Conservation (phyloP, 2,888 invertebrate species). For the Tenodera sinensis region DNA sequence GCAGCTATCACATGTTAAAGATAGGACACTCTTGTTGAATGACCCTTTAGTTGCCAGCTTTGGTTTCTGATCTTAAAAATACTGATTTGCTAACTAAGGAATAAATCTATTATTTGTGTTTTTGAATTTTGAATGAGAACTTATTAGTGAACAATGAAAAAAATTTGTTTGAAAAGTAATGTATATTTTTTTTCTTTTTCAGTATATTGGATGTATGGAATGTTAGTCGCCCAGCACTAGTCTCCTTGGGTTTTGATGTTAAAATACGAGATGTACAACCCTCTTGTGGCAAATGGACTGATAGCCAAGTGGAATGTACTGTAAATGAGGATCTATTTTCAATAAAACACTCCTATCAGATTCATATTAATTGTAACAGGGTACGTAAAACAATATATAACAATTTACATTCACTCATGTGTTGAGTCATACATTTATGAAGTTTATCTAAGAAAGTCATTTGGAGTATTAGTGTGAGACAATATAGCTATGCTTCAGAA, state of each 20-base stretch:
- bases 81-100: not conserved
- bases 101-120: not conserved
- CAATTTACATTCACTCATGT: too few species aligned
- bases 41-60: not conserved
- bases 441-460: too few species aligned
- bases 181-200: not conserved
- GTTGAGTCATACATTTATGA: too few species aligned
- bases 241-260: slow-evolving; percentile 48
- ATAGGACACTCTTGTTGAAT: too few species aligned
- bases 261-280: slow-evolving; percentile 48
- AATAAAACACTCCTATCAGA: slow-evolving; percentile 49
- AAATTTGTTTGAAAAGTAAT: too few species aligned
- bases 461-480: too few species aligned
- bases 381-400: slow-evolving; percentile 35
- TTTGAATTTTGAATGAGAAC: too few species aligned
- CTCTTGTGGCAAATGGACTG: slow-evolving; percentile 42
- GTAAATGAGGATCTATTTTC: slow-evolving; percentile 51
- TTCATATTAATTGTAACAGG: slow-evolving; percentile 50
- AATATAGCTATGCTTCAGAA: too few species aligned
- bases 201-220: slow-evolving; percentile 53
- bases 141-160: too few species aligned
- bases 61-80: not conserved
- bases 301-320: slow-evolving; percentile 51
- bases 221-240: slow-evolving; percentile 46
- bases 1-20: too few species aligned